These are phyloP conservation scores for Dicentrarchus labrax DNA, from an alignment of 2,113 vertebrate species.

Conservation along the genomic window DNA sequence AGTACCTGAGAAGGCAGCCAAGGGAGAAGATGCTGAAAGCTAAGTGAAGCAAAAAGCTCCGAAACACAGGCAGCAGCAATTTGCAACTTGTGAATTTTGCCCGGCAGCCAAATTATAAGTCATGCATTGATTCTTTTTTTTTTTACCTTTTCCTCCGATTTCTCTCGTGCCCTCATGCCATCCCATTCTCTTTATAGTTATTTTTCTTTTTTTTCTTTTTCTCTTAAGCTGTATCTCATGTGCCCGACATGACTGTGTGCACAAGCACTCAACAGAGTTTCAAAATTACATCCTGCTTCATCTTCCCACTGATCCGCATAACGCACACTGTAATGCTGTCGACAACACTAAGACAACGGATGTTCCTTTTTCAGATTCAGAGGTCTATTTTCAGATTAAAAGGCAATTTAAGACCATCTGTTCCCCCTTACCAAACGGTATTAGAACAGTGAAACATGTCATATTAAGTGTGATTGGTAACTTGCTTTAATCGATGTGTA, in stretches of 20 bases:
- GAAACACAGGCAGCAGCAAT: constrained; percentile 44
- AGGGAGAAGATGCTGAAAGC: constrained; percentile 60
- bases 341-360: not conserved
- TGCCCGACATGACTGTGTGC: not conserved
- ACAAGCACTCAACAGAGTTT: not conserved
- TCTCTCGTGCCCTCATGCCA: constrained; percentile 19
- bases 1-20: constrained; percentile 60
- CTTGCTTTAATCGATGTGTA: constrained; percentile 58
- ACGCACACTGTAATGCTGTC: not conserved
- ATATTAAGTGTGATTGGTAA: constrained; percentile 54
- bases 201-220: not conserved
- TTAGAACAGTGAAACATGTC: constrained; percentile 48
- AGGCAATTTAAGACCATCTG: constrained; percentile 53
- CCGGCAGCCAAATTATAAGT: constrained; percentile 54
- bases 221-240: constrained; percentile 15
- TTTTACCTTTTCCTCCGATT: constrained; percentile 12
- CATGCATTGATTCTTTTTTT: constrained; percentile 49
- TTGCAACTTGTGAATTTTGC: constrained; percentile 65
- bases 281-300: not conserved
- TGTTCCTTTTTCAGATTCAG: constrained; percentile 5
- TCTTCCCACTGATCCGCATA: constrained; percentile 13
- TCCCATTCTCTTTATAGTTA: constrained; percentile 26
- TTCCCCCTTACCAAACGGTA: constrained; percentile 24
- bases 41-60: constrained; percentile 49
- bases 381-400: constrained; percentile 51